phyloP scores from a whole-genome alignment of 2,797 vertebrate species.

The Gadopsis marmoratus region DNA sequence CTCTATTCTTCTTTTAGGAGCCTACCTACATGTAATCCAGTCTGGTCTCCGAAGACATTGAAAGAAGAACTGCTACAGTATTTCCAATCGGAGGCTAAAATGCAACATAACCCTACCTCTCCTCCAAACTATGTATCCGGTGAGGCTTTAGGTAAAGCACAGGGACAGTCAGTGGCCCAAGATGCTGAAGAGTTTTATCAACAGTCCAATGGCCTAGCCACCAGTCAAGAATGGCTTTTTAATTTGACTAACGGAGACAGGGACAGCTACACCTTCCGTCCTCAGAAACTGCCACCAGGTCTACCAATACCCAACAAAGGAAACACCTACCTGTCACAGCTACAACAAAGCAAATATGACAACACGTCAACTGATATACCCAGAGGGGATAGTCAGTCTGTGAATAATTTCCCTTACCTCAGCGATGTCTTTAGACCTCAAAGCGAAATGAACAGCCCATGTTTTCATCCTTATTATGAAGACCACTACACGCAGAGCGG shows the following conservation, averaged over 20 bases:
- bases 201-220: conserved; percentile 75
- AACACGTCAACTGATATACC: conserved; percentile 78
- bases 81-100: conserved; percentile 84
- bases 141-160: conserved; percentile 59
- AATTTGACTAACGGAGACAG: conserved; percentile 79
- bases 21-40: conserved; percentile 83
- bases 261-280: conserved; percentile 69
- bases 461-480: conserved; percentile 73
- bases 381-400: conserved; percentile 70
- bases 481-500: conserved; percentile 79
- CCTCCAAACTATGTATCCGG: conserved; percentile 75
- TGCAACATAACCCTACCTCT: conserved; percentile 76
- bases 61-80: conserved; percentile 83
- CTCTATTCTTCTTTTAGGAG: conserved; percentile 81
- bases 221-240: conserved; percentile 85
- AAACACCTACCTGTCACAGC: conserved; percentile 78
- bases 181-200: conserved; percentile 82
- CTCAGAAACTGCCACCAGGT: conserved; percentile 81
- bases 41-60: conserved; percentile 87
- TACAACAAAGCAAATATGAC: conserved; percentile 73
- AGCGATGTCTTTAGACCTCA: conserved; percentile 60
- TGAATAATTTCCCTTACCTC: conserved; percentile 74
- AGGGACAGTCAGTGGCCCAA: conserved; percentile 78
- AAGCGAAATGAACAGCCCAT: conserved; percentile 56
- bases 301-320: conserved; percentile 81